Evolutionary conservation across 2,797 vertebrate species (phyloP), one percentile per base, ranked within the genome.

Genomic region (Uromys caudimaculatus): DNA sequence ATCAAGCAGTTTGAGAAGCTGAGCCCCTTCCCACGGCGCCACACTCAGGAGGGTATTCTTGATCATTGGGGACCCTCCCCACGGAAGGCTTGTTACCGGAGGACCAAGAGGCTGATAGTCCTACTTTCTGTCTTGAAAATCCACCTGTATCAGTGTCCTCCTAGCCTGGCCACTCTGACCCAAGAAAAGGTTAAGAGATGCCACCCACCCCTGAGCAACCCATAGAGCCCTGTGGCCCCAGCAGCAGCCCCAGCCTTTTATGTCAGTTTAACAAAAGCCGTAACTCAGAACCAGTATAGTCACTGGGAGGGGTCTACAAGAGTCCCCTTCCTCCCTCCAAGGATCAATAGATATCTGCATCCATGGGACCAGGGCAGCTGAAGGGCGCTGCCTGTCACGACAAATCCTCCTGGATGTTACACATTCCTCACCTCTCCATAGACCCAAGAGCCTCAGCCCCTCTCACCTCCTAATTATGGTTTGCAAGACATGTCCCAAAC

Each of bases 321-420:
- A 76, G 64, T 52, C 58, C 87, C 76, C 86, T 78, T 67, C 62
- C 90, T 91, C 64, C 62, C 69, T 91, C 92, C 86, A 56, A 95
- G 89, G 83, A 95, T 95, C 96, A 81, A 56, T 47, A 90, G 75
- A 76, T 78, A 21, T 52, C 69, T 1, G 44, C 92, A 29, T 91
- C 90, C 62, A 69, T 3, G 13, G 62, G 92, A 95, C 78, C 97
- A 96, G 97, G 96, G 94, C 96, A 77, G 91, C 92, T 95, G 97
- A 97, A 98, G 97, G 97, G 96, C 96, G 47, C 95, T 82, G 95
- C 95, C 95, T 93, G 95, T 95, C 95, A 94, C 7, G 1, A 95
- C 81, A 95, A 94, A 87, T 90, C 81, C 79, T 79, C 73, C 16
- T 38, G 35, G 78, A 87, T 58, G 41, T 89, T 64, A 77, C 86